Evolutionary conservation across 2,888 invertebrate species (phyloP), one percentile per base, ranked within the genome.

Genomic region (Notodonta ziczac): DNA sequence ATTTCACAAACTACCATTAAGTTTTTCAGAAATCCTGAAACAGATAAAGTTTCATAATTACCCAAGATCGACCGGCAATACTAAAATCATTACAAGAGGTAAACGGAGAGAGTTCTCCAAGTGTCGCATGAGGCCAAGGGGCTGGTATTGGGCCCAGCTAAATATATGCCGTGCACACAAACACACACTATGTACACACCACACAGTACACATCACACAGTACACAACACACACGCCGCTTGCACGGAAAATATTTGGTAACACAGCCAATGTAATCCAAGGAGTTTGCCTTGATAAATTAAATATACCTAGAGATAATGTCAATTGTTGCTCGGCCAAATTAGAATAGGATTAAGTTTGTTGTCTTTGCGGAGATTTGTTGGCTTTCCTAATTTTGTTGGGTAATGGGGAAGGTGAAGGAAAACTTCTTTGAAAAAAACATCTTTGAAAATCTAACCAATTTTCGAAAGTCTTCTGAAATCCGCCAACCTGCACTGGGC

Each of bases 201-300:
- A 83, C 86, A 80, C 77, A 83, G 86, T 87, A 83, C 86, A 80
- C 77, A 82, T 81, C 80, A 88, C 88, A 80, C 77, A 83, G 86
- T 87, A 83, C 86, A 80, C 77, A 82, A 81, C 80, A 88, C 88
- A 89, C 86, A 85, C 66, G 73, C 54, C 77, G 88, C 90, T 89
- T 88, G 86, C 90, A 90, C 84, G 83, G 85, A 91, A 90, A 93
- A 92, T 92, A 92, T 93, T 92, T 92, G 89, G 91, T 85, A 88
- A 91, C 87, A 83, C 84, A 84, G 81, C 83, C 84, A 85, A 85
- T 87, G 91, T 90, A 88, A 90, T 87, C 89, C 82, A 84, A 89
- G 86, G 83, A 85, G 88, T 91, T 90, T 90, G 85, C 87, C 84
- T 89, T 90, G 86, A 89, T 88, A 87, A 86, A 87, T 87, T 89